These are phyloP conservation scores for Pandemis cinnamomeana DNA, from an alignment of 2,888 invertebrate genomes.

Conservation along the genomic window DNA sequence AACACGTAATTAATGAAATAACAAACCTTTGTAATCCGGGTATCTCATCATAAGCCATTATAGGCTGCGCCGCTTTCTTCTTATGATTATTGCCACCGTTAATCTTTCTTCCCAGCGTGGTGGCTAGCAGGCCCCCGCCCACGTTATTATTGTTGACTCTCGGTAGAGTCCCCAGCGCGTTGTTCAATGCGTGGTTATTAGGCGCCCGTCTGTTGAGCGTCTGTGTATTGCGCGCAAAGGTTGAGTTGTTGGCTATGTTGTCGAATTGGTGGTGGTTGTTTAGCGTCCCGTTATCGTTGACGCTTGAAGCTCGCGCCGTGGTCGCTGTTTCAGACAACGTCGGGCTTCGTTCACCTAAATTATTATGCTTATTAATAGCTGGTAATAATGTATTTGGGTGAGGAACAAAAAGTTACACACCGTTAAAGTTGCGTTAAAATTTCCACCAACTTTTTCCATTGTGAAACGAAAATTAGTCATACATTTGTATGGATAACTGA, in stretches of 20 bases:
- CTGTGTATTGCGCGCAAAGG: conserved; percentile 73
- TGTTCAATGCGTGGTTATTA: conserved; percentile 73
- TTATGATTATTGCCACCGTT: conserved; percentile 82
- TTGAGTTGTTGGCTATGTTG: conserved; percentile 61
- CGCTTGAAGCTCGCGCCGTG: conserved; percentile 91
- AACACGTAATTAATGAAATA: not conserved
- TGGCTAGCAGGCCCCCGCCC: conserved; percentile 66
- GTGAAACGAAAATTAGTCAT: no score
- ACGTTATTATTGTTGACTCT: conserved; percentile 71
- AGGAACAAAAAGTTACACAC: no score
- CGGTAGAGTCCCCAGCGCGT: conserved; percentile 77
- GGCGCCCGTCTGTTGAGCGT: conserved; percentile 72
- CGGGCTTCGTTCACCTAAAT: conserved; percentile 90
- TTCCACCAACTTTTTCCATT: no score
- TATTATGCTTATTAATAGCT: conserved; percentile 30
- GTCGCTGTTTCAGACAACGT: conserved; percentile 93
- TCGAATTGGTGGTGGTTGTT: conserved; percentile 70
- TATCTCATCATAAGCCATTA: conserved; percentile 85
- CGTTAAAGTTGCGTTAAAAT: no score
- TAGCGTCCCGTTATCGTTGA: conserved; percentile 77
- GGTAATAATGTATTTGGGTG: not conserved
- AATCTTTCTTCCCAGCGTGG: conserved; percentile 79
- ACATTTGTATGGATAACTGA: no score
- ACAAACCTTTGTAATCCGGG: conserved; percentile 82
- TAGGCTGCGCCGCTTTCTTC: conserved; percentile 80